These are phyloP conservation scores for Drosophila saltans DNA, from an alignment of 1,140 invertebrate species.

Conservation along the genomic window DNA sequence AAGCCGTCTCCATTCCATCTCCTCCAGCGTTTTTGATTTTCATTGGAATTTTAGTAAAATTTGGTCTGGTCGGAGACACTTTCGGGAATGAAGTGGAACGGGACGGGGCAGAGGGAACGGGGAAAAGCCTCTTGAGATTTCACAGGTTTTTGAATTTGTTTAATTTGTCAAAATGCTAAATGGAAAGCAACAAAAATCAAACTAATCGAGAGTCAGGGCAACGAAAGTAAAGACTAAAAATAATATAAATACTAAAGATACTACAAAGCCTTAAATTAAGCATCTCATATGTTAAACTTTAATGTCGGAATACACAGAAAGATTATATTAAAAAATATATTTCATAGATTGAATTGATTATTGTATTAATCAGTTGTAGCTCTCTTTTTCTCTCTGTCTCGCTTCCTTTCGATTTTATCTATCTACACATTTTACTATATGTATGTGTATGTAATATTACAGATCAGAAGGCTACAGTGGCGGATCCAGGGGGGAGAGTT, in stretches of 20 bases:
- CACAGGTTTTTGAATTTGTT: conserved; percentile 55
- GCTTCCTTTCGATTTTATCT: too few species aligned
- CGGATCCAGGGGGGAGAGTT: too few species aligned
- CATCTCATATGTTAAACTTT: too few species aligned
- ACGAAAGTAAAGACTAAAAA: background rate
- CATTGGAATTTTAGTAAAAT: conserved; percentile 67
- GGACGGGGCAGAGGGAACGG: background rate
- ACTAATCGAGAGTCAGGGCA: background rate
- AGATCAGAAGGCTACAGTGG: too few species aligned
- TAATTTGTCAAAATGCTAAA: conserved; percentile 56
- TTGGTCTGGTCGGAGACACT: background rate
- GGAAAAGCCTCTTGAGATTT: conserved; percentile 38
- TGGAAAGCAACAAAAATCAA: conserved; percentile 27
- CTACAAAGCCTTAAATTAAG: too few species aligned
- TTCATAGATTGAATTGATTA: too few species aligned
- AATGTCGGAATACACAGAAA: too few species aligned
- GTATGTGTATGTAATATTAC: too few species aligned
- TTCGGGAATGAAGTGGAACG: background rate
- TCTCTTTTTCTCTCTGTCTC: too few species aligned
- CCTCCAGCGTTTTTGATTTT: conserved; percentile 69
- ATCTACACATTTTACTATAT: too few species aligned
- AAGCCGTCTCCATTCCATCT: conserved; percentile 55
- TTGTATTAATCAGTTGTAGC: too few species aligned
- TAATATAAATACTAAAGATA: background rate
- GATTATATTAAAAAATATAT: too few species aligned